These are phyloP conservation scores for Bradypus variegatus DNA, from an alignment of 2,797 vertebrate genomes.

Conservation along the genomic window DNA sequence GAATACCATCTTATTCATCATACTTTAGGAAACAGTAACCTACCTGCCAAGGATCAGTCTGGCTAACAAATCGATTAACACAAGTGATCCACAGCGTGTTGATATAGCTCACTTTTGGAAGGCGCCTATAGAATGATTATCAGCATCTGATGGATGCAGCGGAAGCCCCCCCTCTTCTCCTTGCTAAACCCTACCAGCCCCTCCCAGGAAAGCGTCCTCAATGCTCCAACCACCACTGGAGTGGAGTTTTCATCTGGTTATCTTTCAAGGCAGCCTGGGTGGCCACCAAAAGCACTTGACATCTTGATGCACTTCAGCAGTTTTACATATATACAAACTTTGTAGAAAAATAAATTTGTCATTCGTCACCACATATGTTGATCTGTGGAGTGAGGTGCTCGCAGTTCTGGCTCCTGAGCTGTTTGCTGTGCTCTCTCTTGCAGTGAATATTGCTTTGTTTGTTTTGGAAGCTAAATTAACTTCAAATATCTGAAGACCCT, in stretches of 20 bases:
- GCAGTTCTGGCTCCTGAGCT: slow-evolving; percentile 67
- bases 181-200: slow-evolving; percentile 47
- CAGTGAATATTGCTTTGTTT: not conserved
- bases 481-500: slow-evolving; percentile 26
- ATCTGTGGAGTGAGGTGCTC: slow-evolving; percentile 82
- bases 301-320: slow-evolving; percentile 99
- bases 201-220: slow-evolving; percentile 63
- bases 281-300: slow-evolving; percentile 99
- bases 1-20: not conserved
- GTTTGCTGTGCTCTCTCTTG: not conserved
- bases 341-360: slow-evolving; percentile 99
- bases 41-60: not conserved
- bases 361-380: slow-evolving; percentile 99
- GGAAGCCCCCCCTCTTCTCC: slow-evolving; percentile 49
- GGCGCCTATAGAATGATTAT: slow-evolving; percentile 64
- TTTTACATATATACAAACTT: slow-evolving; percentile 99
- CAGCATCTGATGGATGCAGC: slow-evolving; percentile 66
- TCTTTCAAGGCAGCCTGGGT: slow-evolving; percentile 99
- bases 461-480: slow-evolving; percentile 46
- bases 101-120: slow-evolving; percentile 58
- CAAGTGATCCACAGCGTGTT: slow-evolving; percentile 47
- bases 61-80: slow-evolving; percentile 39
- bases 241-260: slow-evolving; percentile 99
- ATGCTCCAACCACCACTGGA: slow-evolving; percentile 75
- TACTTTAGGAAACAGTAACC: slow-evolving; percentile 41